These are phyloP conservation scores for Chromis chromis DNA, from an alignment of 2,797 vertebrate genomes.

Conservation along the genomic window DNA sequence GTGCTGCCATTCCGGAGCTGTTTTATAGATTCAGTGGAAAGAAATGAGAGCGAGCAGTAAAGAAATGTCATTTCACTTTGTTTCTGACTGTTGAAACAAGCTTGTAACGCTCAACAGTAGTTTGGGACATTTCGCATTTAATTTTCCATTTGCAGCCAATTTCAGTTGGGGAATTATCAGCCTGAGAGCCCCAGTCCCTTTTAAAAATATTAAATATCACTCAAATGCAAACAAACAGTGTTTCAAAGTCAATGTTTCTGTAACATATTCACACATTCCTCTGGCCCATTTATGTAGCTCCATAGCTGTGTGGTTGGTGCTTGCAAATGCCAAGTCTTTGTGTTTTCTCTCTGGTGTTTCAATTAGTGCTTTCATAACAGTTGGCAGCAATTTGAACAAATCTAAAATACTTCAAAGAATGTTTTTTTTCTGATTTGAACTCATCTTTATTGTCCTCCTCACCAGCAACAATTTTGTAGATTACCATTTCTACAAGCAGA, in stretches of 20 bases:
- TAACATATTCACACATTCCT: conserved; percentile 24
- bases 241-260: conserved; percentile 17
- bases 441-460: conserved; percentile 13
- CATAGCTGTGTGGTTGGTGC: not conserved
- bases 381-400: conserved; percentile 20
- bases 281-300: conserved; percentile 1
- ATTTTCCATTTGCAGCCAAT: conserved; percentile 31
- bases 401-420: conserved; percentile 3
- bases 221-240: conserved; percentile 23
- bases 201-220: conserved; percentile 19
- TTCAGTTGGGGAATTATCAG: conserved; percentile 26
- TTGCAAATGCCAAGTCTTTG: conserved; percentile 19
- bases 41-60: conserved; percentile 30
- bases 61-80: conserved; percentile 29
- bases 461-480: not conserved
- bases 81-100: conserved; percentile 24
- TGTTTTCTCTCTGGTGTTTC: conserved; percentile 9
- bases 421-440: not conserved
- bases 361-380: conserved; percentile 6
- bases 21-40: conserved; percentile 46
- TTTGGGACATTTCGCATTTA: conserved; percentile 13
- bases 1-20: conserved; percentile 48
- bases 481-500: conserved; percentile 1
- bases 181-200: not conserved
- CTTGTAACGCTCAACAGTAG: conserved; percentile 10